Evolutionary conservation across 2,113 vertebrate species (phyloP).

Genomic region (Anguilla rostrata): DNA sequence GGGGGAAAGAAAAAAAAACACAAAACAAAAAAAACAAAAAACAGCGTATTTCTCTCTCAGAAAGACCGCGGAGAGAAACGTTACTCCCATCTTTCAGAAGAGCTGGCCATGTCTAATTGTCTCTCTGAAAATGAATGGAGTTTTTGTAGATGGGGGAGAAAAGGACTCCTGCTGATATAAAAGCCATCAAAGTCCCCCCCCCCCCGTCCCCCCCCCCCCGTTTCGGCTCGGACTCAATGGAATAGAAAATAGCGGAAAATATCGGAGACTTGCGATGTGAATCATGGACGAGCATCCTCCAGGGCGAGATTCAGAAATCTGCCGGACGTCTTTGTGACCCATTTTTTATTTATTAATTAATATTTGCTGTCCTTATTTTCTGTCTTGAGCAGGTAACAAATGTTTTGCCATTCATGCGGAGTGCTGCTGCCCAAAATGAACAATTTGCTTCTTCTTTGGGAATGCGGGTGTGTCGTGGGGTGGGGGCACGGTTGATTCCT

Average conservation of each 20-base stretch:
- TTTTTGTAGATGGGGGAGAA: constrained; percentile 58
- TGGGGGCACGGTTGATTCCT: neutral
- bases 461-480: neutral
- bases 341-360: neutral
- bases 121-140: constrained; percentile 65
- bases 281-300: neutral
- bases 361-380: neutral
- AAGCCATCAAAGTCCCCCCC: constrained; percentile 61
- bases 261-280: neutral
- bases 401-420: neutral
- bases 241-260: constrained; percentile 34
- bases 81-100: constrained; percentile 58
- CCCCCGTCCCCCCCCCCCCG: constrained; percentile 37
- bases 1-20: neutral
- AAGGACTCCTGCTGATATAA: constrained; percentile 57
- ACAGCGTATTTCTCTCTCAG: constrained; percentile 56
- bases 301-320: neutral
- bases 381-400: too few species aligned
- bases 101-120: constrained; percentile 70
- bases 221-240: constrained; percentile 25
- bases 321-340: neutral
- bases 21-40: constrained; percentile 29
- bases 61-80: constrained; percentile 49
- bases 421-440: neutral
- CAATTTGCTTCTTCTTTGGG: neutral